Evolutionary conservation across 2,113 vertebrate species (phyloP).

Genomic region (Microcebus ravelobensis): DNA sequence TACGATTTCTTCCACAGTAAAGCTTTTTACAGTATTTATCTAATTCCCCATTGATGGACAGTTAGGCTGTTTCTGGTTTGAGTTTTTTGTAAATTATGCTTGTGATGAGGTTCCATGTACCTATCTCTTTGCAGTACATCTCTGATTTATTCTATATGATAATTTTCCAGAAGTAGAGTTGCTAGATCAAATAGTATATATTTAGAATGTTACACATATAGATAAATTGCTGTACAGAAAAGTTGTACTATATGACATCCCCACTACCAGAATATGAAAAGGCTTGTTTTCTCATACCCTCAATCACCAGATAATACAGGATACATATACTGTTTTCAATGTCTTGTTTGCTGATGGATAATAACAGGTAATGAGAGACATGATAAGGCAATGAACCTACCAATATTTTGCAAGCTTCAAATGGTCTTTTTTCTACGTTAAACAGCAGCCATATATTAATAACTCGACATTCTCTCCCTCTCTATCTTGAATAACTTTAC

Average conservation of each 20-base stretch:
- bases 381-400: background rate
- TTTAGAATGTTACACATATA: background rate
- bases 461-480: background rate
- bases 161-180: slow-evolving; percentile 20
- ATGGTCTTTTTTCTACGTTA: background rate
- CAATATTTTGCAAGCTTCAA: background rate
- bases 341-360: slow-evolving; percentile 2
- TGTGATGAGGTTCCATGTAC: background rate
- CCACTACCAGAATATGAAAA: background rate
- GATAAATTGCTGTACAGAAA: background rate
- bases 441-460: background rate
- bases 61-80: background rate
- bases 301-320: background rate
- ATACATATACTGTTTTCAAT: background rate
- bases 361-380: background rate
- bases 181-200: background rate
- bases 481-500: background rate
- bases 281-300: background rate
- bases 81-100: slow-evolving; percentile 32
- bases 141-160: background rate
- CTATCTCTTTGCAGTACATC: background rate
- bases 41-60: background rate
- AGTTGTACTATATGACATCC: background rate
- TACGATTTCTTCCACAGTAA: background rate
- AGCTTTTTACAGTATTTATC: background rate